Evolutionary conservation across 2,888 invertebrate species (phyloP).

Genomic region (Caenorhabditis macrosperma): DNA sequence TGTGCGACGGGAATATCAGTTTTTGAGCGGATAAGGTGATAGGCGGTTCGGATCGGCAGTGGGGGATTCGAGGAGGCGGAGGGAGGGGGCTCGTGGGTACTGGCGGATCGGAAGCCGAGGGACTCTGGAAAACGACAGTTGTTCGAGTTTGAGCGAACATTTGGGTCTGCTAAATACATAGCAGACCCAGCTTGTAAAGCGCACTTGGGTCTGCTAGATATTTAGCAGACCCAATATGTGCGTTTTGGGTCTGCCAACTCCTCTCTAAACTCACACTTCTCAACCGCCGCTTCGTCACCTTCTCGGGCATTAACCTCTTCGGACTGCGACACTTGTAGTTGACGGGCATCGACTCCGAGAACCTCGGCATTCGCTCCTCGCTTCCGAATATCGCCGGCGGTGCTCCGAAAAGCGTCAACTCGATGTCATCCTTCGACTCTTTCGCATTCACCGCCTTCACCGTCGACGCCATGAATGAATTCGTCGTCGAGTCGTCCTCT

Average conservation of each 20-base stretch:
- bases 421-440: slow-evolving; percentile 48
- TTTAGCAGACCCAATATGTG: too few species aligned
- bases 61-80: slow-evolving; percentile 32
- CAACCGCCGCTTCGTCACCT: slow-evolving; percentile 9
- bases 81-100: slow-evolving; percentile 42
- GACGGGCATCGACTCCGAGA: slow-evolving; percentile 49
- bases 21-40: slow-evolving; percentile 1
- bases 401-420: slow-evolving; percentile 72
- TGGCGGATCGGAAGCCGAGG: slow-evolving; percentile 55
- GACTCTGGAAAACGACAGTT: slow-evolving; percentile 26
- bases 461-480: slow-evolving; percentile 52
- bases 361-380: slow-evolving; percentile 17
- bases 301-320: neutral
- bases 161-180: too few species aligned
- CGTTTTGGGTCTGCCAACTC: too few species aligned
- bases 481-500: slow-evolving; percentile 17
- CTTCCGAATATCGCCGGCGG: slow-evolving; percentile 61
- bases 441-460: slow-evolving; percentile 4
- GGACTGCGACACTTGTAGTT: slow-evolving; percentile 28
- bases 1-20: neutral
- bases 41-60: slow-evolving; percentile 59
- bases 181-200: too few species aligned
- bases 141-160: too few species aligned
- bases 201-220: too few species aligned
- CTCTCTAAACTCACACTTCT: slow-evolving; percentile 31